Evolutionary conservation across 2,113 vertebrate genomes (phyloP).

Genomic region (Todiramphus saurophagus): DNA sequence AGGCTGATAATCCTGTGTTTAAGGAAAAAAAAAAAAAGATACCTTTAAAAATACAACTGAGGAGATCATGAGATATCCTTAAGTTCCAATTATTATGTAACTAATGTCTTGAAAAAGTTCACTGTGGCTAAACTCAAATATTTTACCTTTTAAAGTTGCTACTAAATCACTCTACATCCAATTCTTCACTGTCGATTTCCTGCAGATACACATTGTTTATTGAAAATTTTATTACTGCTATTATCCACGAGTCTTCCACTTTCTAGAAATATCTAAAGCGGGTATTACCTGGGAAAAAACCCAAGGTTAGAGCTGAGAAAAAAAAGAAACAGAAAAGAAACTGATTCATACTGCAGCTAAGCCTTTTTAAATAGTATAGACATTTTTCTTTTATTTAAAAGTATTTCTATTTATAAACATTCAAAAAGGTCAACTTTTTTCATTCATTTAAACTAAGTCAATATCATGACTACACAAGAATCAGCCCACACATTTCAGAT

Average conservation of each 20-base stretch:
- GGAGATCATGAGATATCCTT: neutral
- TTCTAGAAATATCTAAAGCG: neutral
- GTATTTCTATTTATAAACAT: neutral
- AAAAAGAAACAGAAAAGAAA: neutral
- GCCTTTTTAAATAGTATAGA: neutral
- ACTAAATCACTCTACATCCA: neutral
- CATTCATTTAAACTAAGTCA: neutral
- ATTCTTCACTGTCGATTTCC: neutral
- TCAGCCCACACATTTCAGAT: neutral
- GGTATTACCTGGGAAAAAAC: neutral
- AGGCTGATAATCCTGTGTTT: neutral
- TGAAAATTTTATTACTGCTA: neutral
- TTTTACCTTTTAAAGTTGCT: neutral
- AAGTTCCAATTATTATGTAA: neutral
- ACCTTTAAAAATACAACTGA: neutral
- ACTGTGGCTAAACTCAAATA: neutral
- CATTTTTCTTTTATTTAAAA: neutral
- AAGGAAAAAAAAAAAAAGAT: neutral
- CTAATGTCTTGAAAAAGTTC: neutral
- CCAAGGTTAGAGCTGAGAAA: neutral
- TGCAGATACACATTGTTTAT: neutral
- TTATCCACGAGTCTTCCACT: neutral
- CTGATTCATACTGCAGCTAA: neutral
- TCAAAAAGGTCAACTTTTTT: neutral
- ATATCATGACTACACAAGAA: neutral